Evolutionary conservation across 1,140 invertebrate species (phyloP).

Genomic region (Mycetomoellerius zeteki): DNA sequence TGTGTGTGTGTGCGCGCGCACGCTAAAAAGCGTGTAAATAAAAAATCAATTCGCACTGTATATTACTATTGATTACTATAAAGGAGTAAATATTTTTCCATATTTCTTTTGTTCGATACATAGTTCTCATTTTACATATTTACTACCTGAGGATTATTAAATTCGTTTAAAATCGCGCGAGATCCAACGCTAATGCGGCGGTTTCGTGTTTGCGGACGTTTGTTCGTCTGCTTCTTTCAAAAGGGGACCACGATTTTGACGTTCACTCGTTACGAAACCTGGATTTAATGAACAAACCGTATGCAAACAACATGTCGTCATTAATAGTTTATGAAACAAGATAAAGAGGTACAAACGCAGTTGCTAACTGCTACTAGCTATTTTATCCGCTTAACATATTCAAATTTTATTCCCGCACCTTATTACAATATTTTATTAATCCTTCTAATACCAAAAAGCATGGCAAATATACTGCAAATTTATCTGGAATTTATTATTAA

Average conservation of each 20-base stretch:
- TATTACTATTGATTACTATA: too few species aligned
- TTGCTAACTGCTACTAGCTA: conserved; percentile 7
- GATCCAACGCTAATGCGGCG: conserved; percentile 25
- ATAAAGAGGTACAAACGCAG: conserved; percentile 7
- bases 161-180: conserved; percentile 38
- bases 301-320: conserved; percentile 45
- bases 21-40: conserved; percentile 22
- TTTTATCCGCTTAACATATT: conserved; percentile 29
- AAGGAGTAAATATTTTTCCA: background rate
- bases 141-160: conserved; percentile 6
- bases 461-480: background rate
- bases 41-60: conserved; percentile 3
- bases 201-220: conserved; percentile 50
- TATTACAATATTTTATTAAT: conserved; percentile 21
- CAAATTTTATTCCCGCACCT: conserved; percentile 32
- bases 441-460: background rate
- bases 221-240: conserved; percentile 52
- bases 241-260: conserved; percentile 47
- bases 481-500: conserved; percentile 13
- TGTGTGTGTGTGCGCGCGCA: too few species aligned
- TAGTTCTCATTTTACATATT: conserved; percentile 25
- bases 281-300: conserved; percentile 38
- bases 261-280: conserved; percentile 39
- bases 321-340: conserved; percentile 46
- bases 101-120: background rate